Evolutionary conservation across 2,113 vertebrate species (phyloP).

Genomic region (Limnothrissa miodon): DNA sequence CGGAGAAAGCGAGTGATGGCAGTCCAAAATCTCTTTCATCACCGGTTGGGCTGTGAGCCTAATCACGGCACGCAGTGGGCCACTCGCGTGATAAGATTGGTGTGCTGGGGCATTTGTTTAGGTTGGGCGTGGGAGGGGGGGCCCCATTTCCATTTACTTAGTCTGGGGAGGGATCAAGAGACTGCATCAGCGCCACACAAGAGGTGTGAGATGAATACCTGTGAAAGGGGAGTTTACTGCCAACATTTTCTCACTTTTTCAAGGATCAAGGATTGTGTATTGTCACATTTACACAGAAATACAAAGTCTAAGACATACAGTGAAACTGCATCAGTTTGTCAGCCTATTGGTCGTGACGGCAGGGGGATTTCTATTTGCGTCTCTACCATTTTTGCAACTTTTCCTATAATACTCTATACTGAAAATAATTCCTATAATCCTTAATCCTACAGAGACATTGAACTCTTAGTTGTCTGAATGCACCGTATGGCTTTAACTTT

Average conservation of each 20-base stretch:
- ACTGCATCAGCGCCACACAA: not conserved
- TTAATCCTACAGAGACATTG: too few relatives aligned
- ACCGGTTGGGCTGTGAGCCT: conserved; percentile 25
- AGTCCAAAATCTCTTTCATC: conserved; percentile 33
- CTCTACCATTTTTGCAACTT: too few relatives aligned
- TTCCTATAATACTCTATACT: too few relatives aligned
- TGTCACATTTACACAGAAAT: too few relatives aligned
- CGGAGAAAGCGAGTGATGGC: conserved; percentile 19
- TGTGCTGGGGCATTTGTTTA: not conserved
- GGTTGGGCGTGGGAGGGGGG: not conserved
- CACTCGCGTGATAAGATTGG: not conserved
- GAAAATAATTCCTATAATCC: too few relatives aligned
- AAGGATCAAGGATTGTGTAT: too few relatives aligned
- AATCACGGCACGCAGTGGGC: conserved; percentile 31
- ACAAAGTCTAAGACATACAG: too few relatives aligned
- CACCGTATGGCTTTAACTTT: too few relatives aligned
- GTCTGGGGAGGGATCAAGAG: not conserved
- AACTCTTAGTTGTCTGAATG: too few relatives aligned
- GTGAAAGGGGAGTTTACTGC: not conserved
- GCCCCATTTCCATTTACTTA: not conserved
- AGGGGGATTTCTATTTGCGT: too few relatives aligned
- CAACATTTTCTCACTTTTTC: not conserved
- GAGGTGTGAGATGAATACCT: not conserved
- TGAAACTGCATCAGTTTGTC: too few relatives aligned
- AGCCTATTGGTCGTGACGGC: too few relatives aligned